These are phyloP conservation scores for Simalia tracyae DNA, from an alignment of 2,797 vertebrate genomes.

Conservation along the genomic window DNA sequence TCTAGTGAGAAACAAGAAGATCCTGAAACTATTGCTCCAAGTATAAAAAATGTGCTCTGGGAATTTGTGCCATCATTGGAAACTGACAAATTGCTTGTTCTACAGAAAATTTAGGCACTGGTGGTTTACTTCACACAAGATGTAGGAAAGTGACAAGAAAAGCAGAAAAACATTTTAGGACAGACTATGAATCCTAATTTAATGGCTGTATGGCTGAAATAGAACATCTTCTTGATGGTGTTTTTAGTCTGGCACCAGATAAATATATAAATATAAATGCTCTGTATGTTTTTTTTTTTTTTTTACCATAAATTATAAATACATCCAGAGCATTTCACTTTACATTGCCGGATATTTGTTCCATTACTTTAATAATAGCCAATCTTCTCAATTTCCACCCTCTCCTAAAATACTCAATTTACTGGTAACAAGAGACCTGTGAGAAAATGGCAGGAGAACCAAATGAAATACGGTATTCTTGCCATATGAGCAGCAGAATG, in stretches of 20 bases:
- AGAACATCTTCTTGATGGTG: constrained; percentile 35
- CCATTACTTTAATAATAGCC: constrained; percentile 29
- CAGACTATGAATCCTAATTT: constrained; percentile 48
- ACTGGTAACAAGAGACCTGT: constrained; percentile 9
- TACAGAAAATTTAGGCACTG: constrained; percentile 52
- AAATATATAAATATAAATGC: constrained; percentile 22
- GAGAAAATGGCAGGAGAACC: constrained; percentile 31
- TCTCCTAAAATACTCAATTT: constrained; percentile 36
- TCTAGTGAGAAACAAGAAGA: neutral
- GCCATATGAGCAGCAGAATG: neutral
- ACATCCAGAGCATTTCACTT: constrained; percentile 29
- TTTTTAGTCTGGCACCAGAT: constrained; percentile 44
- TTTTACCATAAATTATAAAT: neutral
- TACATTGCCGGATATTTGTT: constrained; percentile 35
- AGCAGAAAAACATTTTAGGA: constrained; percentile 40
- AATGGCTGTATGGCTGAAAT: constrained; percentile 46
- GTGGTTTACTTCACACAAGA: constrained; percentile 47
- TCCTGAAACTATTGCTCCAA: constrained; percentile 37
- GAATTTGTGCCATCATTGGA: constrained; percentile 54
- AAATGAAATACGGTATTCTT: constrained; percentile 10
- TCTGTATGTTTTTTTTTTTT: neutral
- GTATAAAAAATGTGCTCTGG: constrained; percentile 39
- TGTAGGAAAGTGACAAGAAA: constrained; percentile 47
- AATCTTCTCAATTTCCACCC: constrained; percentile 26
- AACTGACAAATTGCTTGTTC: constrained; percentile 56